Evolutionary conservation across 2,888 invertebrate genomes (phyloP), one percentile per base, ranked within the genome.

Genomic region (Sclerodermus sp.): DNA sequence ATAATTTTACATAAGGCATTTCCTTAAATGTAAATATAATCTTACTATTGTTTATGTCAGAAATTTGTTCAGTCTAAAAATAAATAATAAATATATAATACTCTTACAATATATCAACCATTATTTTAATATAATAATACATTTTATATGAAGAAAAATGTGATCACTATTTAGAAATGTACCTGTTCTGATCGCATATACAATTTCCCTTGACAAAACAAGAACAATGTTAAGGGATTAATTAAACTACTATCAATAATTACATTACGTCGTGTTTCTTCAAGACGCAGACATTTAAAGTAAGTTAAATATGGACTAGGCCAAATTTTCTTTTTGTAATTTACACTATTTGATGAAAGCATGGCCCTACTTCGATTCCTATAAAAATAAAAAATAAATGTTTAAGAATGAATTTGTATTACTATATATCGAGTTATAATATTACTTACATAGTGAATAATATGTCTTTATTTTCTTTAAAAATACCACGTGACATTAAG

Each of bases 271-370:
- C 84, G 73, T 18, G 85, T 73, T 41, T 84, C 82, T 10, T 77
- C 68, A 0, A 84, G 84, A 51, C 85, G 82, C 1, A 82, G 79
- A 14, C 84, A 84, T 15, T 83, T 82, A 42, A 83, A 82, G 70
- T 86, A 85, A 1, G 83, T 76, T 1, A 87, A 59, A 37, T 83
- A 79, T 9, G 81, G 73, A 1, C 80, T 80, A 1, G 76, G 74
- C 59, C 81, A 83, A 0, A 62, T 48, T 16, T 71, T 70, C 32
- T 83, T 73, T 15, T 79, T 81, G 59, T 81, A 80, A 78, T 88
- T 88, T 0, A 88, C 85, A 70, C 87, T 87, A n/a, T 86, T 86
- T 0, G 82, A 75, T 1, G 83, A 80, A 37, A 88, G 79, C 53
- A 83, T 82, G 0, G 84, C 85, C 39, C 80, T 80, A 2, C 82